phyloP scores from a whole-genome alignment of 2,888 invertebrate species.

The Rotaria magnacalcarata region DNA sequence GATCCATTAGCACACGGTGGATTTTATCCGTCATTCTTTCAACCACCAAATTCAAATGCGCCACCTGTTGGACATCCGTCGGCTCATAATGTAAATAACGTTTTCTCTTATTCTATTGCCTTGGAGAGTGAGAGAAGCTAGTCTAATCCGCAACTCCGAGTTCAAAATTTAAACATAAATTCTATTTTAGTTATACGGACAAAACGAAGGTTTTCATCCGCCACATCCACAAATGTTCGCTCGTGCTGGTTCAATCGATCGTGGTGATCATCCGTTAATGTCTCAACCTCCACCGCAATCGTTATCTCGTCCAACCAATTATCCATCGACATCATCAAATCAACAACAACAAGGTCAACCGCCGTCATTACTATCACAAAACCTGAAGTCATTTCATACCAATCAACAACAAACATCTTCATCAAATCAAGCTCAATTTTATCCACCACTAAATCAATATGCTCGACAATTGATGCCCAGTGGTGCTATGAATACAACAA shows the following conservation, averaged over 20 bases:
- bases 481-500: background rate
- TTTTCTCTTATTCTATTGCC: no score
- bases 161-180: background rate
- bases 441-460: background rate
- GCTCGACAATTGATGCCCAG: background rate
- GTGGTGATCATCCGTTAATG: background rate
- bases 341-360: background rate
- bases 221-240: background rate
- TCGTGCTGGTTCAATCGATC: constrained; percentile 9
- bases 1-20: background rate
- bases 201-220: background rate
- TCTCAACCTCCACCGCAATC: background rate
- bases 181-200: constrained; percentile 2
- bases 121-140: no score
- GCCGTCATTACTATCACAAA: background rate
- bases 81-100: background rate
- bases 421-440: constrained; percentile 5
- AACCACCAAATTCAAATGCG: background rate
- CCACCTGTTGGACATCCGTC: background rate
- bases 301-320: background rate
- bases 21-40: background rate
- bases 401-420: constrained; percentile 8
- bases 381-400: background rate
- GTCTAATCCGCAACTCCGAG: no score
- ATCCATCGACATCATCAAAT: background rate